Conservation (phyloP, 1,140 invertebrate species). For the Pseudomyrmex gracilis region DNA sequence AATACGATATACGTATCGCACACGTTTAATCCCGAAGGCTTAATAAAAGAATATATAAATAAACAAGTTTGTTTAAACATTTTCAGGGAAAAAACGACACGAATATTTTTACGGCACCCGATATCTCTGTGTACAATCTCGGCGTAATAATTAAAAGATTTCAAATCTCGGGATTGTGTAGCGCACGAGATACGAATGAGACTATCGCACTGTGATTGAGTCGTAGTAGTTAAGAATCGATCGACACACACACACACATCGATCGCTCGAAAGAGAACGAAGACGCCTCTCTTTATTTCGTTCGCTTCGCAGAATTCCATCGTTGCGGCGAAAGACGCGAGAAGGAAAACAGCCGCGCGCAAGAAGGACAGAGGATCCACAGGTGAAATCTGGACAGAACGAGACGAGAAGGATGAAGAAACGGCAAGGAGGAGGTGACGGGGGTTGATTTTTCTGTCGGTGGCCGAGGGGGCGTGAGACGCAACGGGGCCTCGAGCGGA, state of each 20-base stretch:
- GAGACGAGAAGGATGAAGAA: conserved; percentile 1
- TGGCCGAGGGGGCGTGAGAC: conserved; percentile 73
- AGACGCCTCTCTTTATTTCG: conserved; percentile 16
- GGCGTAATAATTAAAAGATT: background rate
- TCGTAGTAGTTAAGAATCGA: conserved; percentile 42
- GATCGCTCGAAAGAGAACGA: background rate
- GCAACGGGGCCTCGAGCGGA: conserved; percentile 53
- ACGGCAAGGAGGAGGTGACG: conserved; percentile 31
- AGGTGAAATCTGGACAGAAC: conserved; percentile 36
- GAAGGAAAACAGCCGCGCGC: background rate
- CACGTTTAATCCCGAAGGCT: conserved; percentile 15
- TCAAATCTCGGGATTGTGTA: background rate
- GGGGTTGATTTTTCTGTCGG: conserved; percentile 75
- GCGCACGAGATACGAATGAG: background rate
- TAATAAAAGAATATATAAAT: background rate
- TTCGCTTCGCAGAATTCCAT: conserved; percentile 41
- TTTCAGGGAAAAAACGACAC: background rate
- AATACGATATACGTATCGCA: conserved; percentile 20
- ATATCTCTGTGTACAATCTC: no score
- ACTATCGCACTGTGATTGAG: conserved; percentile 22
- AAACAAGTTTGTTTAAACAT: background rate
- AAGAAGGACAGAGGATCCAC: background rate
- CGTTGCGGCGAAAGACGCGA: conserved; percentile 36
- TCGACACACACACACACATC: background rate
- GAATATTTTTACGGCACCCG: background rate